Percentiles rank a stretch among this genome's conserved stretches.
Evolutionary conservation across 2,888 invertebrate species (phyloP).

Genomic region (Empis livida): DNA sequence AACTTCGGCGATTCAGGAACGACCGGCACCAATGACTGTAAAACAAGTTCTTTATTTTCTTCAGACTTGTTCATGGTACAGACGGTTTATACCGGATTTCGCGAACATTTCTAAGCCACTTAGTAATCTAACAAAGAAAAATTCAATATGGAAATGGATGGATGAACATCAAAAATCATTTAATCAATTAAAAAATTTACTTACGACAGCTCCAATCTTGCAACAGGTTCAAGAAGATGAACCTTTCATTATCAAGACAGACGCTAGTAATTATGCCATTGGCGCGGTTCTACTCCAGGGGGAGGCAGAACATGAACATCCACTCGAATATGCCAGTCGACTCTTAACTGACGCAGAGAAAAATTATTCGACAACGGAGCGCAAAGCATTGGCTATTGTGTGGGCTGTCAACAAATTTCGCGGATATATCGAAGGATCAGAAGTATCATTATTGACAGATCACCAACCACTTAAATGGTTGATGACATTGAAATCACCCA

Average conservation of each 20-base stretch:
- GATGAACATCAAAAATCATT: constrained; percentile 13
- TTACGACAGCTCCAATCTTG: constrained; percentile 12
- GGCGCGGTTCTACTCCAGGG: constrained; percentile 14
- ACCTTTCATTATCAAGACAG: constrained; percentile 13
- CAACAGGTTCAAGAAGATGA: constrained; percentile 11
- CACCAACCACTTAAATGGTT: constrained; percentile 38
- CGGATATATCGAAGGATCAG: constrained; percentile 28
- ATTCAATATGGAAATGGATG: constrained; percentile 17
- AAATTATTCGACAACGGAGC: constrained; percentile 31
- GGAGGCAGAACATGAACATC: constrained; percentile 13
- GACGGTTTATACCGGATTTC: constrained; percentile 11
- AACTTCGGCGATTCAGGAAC: constrained; percentile 6
- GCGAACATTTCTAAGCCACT: constrained; percentile 18
- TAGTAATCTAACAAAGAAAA: constrained; percentile 19
- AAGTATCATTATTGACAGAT: constrained; percentile 26
- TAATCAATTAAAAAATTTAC: constrained; percentile 8
- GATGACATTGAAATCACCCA: constrained; percentile 25
- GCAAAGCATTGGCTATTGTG: constrained; percentile 24
- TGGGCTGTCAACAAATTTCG: constrained; percentile 29
- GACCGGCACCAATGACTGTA: constrained; percentile 11
- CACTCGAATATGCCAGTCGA: constrained; percentile 19
- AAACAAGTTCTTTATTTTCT: constrained; percentile 17
- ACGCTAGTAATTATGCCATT: constrained; percentile 12
- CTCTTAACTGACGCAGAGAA: constrained; percentile 20
- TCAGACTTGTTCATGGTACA: constrained; percentile 22